phyloP scores from a whole-genome alignment of 2,113 vertebrate genomes.

The Antigone vipio region DNA sequence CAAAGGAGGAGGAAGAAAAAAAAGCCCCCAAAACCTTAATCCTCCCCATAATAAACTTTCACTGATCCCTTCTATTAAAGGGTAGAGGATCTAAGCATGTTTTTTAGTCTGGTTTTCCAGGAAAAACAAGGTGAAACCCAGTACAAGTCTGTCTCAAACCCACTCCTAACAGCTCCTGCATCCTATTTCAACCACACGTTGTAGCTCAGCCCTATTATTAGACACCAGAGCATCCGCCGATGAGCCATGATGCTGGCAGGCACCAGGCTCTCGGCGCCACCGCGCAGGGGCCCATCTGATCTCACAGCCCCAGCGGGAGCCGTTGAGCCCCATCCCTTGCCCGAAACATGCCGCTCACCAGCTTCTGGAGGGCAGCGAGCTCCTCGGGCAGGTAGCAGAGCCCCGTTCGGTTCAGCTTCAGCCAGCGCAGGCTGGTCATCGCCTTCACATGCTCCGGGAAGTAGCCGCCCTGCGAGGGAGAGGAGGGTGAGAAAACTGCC shows the following conservation, averaged over 20 bases:
- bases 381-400: constrained; percentile 98
- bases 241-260: neutral
- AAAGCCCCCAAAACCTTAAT: neutral
- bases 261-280: neutral
- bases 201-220: constrained; percentile 57
- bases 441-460: constrained; percentile 95
- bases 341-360: constrained; percentile 74
- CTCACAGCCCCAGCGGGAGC: fast-evolving
- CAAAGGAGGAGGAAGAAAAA: neutral
- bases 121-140: neutral
- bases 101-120: neutral
- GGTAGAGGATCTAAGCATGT: neutral
- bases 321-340: neutral
- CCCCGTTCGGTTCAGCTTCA: constrained; percentile 94
- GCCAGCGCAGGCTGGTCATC: constrained; percentile 96
- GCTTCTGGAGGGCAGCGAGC: constrained; percentile 91
- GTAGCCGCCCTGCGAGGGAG: constrained; percentile 83
- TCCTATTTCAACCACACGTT: neutral
- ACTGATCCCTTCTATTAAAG: neutral
- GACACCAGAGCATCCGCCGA: neutral
- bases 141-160: neutral
- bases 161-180: neutral
- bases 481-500: neutral
- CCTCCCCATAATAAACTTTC: neutral
- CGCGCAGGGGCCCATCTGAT: fast-evolving